Evolutionary conservation across 2,113 vertebrate species (phyloP).

Genomic region (Rostratula benghalensis): DNA sequence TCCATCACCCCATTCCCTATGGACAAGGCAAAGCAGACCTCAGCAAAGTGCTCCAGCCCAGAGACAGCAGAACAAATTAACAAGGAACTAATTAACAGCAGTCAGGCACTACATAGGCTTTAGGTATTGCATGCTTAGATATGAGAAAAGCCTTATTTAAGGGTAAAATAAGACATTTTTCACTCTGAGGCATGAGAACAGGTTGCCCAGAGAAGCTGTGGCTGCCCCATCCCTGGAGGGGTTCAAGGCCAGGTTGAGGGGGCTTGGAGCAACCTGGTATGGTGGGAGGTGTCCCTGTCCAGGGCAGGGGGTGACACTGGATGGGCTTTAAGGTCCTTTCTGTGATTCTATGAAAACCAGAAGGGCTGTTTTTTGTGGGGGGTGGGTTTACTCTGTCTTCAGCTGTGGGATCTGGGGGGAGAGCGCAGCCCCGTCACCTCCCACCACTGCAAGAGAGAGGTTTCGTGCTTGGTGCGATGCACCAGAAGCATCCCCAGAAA

Average conservation of each 20-base stretch:
- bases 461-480: background rate
- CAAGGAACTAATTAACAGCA: background rate
- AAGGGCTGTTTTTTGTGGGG: rapidly evolving
- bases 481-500: background rate
- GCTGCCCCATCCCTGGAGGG: background rate
- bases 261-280: background rate
- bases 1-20: background rate
- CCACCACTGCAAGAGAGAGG: background rate
- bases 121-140: rapidly evolving
- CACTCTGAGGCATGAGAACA: background rate
- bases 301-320: background rate
- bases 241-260: background rate
- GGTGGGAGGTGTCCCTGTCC: background rate
- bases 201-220: background rate
- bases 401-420: background rate
- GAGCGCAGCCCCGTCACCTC: background rate
- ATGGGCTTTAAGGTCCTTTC: background rate
- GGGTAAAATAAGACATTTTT: background rate
- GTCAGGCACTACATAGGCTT: background rate
- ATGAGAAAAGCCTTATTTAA: background rate
- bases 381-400: background rate
- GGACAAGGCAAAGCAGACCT: background rate
- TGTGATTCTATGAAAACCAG: background rate
- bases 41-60: rapidly evolving
- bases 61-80: background rate